A percentile compares a stretch with the other conserved stretches of the same genome.
Conservation (phyloP, 2,113 vertebrate species). For the Asarcornis scutulata region DNA sequence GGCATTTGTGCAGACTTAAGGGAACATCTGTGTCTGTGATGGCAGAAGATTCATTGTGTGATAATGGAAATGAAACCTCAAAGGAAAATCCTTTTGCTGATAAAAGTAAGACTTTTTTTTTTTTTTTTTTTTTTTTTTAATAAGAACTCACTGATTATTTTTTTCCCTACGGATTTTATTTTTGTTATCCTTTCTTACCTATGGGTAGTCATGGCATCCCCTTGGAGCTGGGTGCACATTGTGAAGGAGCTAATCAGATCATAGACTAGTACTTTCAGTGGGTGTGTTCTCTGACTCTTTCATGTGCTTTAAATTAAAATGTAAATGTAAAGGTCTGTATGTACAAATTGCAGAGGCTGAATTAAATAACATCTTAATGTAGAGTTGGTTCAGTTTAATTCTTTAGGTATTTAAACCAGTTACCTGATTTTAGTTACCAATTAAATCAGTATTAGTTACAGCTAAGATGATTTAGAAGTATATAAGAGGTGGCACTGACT, state of each 20-base stretch:
- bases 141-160: not conserved
- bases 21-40: conserved; percentile 42
- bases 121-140: not conserved
- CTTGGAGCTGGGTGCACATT: not conserved
- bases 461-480: not conserved
- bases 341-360: not conserved
- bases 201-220: not conserved
- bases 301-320: not conserved
- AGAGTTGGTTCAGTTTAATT: not conserved
- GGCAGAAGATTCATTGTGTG: not conserved
- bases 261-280: not conserved
- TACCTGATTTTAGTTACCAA: not conserved
- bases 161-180: not conserved
- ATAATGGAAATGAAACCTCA: not conserved
- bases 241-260: not conserved
- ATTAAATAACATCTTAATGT: not conserved
- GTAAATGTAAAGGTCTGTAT: not conserved
- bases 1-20: not conserved
- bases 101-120: not conserved
- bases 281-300: not conserved
- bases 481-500: not conserved
- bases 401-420: not conserved
- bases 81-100: not conserved
- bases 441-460: not conserved
- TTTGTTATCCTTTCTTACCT: not conserved